Conservation (phyloP, 92 coral and sea anemone species). For the Umimayanthus kanabou region DNA sequence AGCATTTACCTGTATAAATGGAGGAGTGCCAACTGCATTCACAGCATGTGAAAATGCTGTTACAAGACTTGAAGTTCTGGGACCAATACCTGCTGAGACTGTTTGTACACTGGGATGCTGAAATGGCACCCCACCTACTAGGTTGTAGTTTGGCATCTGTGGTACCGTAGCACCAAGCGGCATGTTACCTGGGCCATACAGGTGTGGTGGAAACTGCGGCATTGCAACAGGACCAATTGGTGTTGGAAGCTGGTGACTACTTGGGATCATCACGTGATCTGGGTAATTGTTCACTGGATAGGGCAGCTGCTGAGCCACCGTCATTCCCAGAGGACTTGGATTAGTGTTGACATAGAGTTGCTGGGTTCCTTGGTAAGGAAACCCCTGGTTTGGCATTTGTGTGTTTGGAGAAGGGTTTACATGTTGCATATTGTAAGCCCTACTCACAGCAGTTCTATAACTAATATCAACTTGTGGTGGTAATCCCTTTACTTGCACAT, state of each 20-base stretch:
- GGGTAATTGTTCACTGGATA: slow-evolving; percentile 33
- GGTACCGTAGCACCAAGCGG: slow-evolving; percentile 44
- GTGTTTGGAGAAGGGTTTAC: slow-evolving; percentile 18
- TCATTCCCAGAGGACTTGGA: slow-evolving; percentile 36
- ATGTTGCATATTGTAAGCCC: not conserved
- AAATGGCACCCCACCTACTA: slow-evolving; percentile 28
- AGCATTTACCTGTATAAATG: slow-evolving; percentile 31
- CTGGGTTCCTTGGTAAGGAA: slow-evolving; percentile 18
- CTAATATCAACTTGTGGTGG: not conserved
- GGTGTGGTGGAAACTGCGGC: slow-evolving; percentile 29
- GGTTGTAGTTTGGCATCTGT: slow-evolving; percentile 48
- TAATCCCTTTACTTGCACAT: not conserved
- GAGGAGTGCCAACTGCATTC: slow-evolving; percentile 45
- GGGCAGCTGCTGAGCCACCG: slow-evolving; percentile 23
- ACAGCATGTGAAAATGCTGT: slow-evolving; percentile 63
- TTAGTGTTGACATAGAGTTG: slow-evolving; percentile 31
- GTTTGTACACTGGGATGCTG: slow-evolving; percentile 72
- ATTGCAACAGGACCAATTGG: slow-evolving; percentile 26
- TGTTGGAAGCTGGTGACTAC: slow-evolving; percentile 30
- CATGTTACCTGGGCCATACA: slow-evolving; percentile 53
- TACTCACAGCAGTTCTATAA: slow-evolving; percentile 11
- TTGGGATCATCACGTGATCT: slow-evolving; percentile 34
- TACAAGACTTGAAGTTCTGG: slow-evolving; percentile 75
- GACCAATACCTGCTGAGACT: slow-evolving; percentile 78
- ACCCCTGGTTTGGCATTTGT: slow-evolving; percentile 29